Evolutionary conservation across 1,140 invertebrate genomes (phyloP).

Genomic region (Choristoneura fumiferana): DNA sequence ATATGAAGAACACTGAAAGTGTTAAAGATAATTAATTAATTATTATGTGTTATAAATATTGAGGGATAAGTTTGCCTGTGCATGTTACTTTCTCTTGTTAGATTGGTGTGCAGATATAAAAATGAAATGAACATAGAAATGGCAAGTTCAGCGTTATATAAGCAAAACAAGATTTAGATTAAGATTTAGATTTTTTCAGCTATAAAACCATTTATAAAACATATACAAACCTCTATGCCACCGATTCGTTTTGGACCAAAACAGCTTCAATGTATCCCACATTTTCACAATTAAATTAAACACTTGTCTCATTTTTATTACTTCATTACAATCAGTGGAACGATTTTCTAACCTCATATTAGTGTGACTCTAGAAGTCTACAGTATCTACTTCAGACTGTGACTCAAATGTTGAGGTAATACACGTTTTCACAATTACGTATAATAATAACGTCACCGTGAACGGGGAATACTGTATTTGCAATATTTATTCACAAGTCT

Average conservation of each 20-base stretch:
- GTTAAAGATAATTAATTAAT: not conserved
- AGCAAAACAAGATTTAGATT: no score
- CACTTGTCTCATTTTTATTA: no score
- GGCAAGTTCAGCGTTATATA: no score
- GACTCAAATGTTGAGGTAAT: not conserved
- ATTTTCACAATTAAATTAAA: conserved; percentile 27
- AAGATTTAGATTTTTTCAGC: no score
- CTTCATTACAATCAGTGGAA: no score
- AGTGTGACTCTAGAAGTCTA: no score
- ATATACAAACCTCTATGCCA: conserved; percentile 60
- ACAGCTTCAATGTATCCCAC: conserved; percentile 44
- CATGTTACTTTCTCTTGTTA: no score
- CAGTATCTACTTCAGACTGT: not conserved
- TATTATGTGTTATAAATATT: no score
- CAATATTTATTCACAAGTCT: no score
- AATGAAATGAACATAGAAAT: no score
- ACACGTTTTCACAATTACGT: not conserved
- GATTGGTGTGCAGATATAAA: no score
- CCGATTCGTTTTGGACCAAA: conserved; percentile 62
- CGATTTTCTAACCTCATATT: not conserved
- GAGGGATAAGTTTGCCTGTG: no score
- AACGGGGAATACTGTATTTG: not conserved
- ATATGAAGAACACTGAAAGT: conserved; percentile 55
- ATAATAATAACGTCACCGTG: not conserved
- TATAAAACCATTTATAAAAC: conserved; percentile 19